phyloP scores from a whole-genome alignment of 2,888 invertebrate genomes.

The Acrobasis suavella region DNA sequence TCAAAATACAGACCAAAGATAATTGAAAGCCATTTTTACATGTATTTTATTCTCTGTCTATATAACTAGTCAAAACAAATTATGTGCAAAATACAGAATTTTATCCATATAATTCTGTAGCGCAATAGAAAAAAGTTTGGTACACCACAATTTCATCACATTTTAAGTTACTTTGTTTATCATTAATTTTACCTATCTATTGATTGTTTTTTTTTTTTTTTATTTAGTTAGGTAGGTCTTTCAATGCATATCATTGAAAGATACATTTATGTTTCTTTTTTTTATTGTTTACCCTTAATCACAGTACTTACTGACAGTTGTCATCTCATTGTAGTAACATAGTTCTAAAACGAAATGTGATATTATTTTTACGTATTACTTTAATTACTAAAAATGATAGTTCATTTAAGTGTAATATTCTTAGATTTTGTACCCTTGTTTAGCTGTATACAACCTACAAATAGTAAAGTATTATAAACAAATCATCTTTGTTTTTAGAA shows the following conservation, averaged over 20 bases:
- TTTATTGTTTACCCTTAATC: background rate
- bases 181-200: background rate
- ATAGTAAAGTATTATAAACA: background rate
- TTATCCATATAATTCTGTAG: too few relatives aligned
- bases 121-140: background rate
- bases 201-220: background rate
- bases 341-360: slow-evolving; percentile 32
- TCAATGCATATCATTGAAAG: background rate
- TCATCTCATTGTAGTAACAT: slow-evolving; percentile 1
- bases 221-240: background rate
- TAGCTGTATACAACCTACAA: background rate
- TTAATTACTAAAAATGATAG: background rate
- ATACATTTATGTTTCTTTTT: background rate
- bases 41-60: background rate
- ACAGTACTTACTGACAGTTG: background rate
- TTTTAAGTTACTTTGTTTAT: background rate
- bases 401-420: background rate
- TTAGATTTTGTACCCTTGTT: background rate
- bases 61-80: background rate
- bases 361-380: slow-evolving; percentile 30
- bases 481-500: background rate
- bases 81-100: background rate
- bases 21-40: background rate
- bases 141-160: background rate
- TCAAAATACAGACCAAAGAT: background rate